Conservation (phyloP, 2,888 invertebrate species). For the Ophioninae sp. region DNA sequence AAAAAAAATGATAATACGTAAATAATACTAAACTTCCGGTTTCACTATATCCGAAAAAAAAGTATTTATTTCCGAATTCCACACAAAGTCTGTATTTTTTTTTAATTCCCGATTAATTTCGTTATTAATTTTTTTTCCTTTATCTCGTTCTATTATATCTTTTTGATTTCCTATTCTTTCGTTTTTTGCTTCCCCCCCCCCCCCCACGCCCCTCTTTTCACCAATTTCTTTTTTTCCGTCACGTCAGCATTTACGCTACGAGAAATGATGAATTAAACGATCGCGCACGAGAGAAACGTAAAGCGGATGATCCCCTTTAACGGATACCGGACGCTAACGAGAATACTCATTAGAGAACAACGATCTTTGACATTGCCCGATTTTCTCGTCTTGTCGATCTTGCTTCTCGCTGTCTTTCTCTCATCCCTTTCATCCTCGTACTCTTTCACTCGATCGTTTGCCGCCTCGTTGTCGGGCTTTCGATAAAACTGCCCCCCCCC, state of each 20-base stretch:
- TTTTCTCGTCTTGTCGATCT: not conserved
- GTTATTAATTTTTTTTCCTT: not conserved
- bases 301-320: not conserved
- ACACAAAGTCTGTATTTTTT: not conserved
- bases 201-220: not conserved
- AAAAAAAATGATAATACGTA: too few species aligned
- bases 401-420: not conserved
- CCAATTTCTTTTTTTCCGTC: not conserved
- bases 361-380: not conserved
- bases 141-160: not conserved
- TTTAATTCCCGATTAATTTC: not conserved
- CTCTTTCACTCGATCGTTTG: not conserved
- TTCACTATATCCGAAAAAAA: not conserved
- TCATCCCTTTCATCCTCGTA: not conserved
- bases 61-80: not conserved
- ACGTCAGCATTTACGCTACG: not conserved
- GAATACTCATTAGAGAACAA: conserved; percentile 13
- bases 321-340: conserved; percentile 20
- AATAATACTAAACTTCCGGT: not conserved
- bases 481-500: not conserved
- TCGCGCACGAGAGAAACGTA: not conserved
- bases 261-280: not conserved
- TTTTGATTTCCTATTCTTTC: not conserved
- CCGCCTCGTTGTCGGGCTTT: not conserved
- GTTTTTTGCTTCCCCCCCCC: not conserved